Conservation (phyloP, 2,888 invertebrate species). For the Dilophus febrilis region DNA sequence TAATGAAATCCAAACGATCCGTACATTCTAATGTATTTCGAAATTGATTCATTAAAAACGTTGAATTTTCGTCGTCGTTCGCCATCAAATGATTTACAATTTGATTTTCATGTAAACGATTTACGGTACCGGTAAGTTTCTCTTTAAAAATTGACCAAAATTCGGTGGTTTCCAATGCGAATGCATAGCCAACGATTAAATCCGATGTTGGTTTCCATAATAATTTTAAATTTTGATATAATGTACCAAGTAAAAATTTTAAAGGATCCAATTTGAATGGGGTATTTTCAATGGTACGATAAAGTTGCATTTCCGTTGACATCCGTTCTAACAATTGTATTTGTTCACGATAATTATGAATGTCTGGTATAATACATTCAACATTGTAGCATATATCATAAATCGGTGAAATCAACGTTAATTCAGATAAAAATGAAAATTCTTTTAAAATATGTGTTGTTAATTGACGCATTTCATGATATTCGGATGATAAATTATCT, state of each 20-base stretch:
- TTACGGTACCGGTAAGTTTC: conserved; percentile 37
- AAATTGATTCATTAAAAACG: conserved; percentile 4
- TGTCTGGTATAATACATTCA: conserved; percentile 50
- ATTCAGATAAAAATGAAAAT: conserved; percentile 32
- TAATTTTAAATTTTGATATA: conserved; percentile 75
- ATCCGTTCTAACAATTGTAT: conserved; percentile 57
- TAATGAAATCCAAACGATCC: conserved; percentile 45
- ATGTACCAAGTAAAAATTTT: conserved; percentile 60
- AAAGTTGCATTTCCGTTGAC: conserved; percentile 41
- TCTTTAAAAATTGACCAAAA: conserved; percentile 58
- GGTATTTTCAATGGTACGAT: conserved; percentile 33
- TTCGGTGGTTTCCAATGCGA: conserved; percentile 35
- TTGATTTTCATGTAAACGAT: conserved; percentile 24
- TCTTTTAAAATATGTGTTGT: conserved; percentile 57
- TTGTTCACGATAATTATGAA: conserved; percentile 67
- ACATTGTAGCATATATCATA: conserved; percentile 52
- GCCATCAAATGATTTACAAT: too few species aligned
- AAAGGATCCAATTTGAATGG: conserved; percentile 48
- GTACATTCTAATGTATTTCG: conserved; percentile 5
- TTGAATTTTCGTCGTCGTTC: too few species aligned
- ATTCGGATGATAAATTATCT: conserved; percentile 47
- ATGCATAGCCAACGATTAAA: conserved; percentile 58
- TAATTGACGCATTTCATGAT: conserved; percentile 47
- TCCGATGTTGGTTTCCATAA: conserved; percentile 73
- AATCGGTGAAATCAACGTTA: conserved; percentile 20